Evolutionary conservation across 2,888 invertebrate genomes (phyloP).

Genomic region (Argyresthia albistria): DNA sequence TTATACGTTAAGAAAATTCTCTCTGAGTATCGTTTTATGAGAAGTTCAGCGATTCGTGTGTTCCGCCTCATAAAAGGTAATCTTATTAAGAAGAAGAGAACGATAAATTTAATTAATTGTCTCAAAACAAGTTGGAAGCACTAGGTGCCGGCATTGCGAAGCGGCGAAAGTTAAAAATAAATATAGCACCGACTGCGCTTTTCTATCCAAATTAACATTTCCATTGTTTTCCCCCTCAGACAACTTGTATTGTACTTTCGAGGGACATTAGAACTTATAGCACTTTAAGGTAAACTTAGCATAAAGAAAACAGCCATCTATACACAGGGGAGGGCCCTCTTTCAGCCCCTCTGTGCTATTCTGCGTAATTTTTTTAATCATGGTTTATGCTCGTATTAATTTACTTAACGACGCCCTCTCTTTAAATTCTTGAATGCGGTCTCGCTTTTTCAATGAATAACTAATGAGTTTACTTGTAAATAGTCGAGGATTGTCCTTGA

Average conservation of each 20-base stretch:
- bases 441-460: slow-evolving; percentile 64
- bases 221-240: slow-evolving; percentile 53
- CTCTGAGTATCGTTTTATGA: background rate
- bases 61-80: slow-evolving; percentile 1
- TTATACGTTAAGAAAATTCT: background rate
- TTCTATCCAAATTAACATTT: slow-evolving; percentile 48
- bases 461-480: slow-evolving; percentile 39
- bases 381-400: slow-evolving; percentile 70
- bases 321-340: slow-evolving; percentile 49
- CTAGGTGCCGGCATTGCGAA: slow-evolving; percentile 20
- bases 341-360: slow-evolving; percentile 36
- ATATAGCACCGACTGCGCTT: slow-evolving; percentile 19
- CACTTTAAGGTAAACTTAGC: slow-evolving; percentile 48
- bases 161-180: slow-evolving; percentile 46
- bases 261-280: slow-evolving; percentile 64
- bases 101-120: slow-evolving; percentile 17
- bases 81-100: slow-evolving; percentile 1
- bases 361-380: slow-evolving; percentile 70
- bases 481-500: background rate
- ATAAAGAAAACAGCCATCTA: slow-evolving; percentile 51
- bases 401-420: slow-evolving; percentile 65
- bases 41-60: background rate
- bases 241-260: slow-evolving; percentile 57
- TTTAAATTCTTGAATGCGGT: slow-evolving; percentile 43
- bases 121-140: slow-evolving; percentile 10